A percentile compares a stretch with the other conserved stretches of the same genome.
Conservation (phyloP, 1,140 invertebrate species). For the Leptonema lineaticorne region DNA sequence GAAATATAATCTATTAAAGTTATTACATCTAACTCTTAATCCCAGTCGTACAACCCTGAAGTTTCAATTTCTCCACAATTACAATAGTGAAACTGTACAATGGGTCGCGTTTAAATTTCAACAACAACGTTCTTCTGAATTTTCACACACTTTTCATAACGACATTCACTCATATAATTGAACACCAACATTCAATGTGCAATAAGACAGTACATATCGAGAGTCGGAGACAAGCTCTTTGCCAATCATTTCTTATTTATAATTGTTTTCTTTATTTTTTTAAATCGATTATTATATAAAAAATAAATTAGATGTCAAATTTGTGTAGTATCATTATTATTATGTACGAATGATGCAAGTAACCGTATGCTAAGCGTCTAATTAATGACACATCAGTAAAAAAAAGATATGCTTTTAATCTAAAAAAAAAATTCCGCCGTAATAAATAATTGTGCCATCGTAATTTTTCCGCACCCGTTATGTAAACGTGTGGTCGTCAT, state of each 20-base stretch:
- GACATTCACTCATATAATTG: not conserved
- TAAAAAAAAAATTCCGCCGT: not conserved
- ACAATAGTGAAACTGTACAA: not conserved
- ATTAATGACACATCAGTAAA: conserved; percentile 1
- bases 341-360: not conserved
- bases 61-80: not conserved
- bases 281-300: too few relatives aligned
- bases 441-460: not conserved
- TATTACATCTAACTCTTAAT: too few relatives aligned
- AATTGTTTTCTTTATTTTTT: not conserved
- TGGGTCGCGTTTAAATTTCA: not conserved
- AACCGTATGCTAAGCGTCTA: not conserved
- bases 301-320: not conserved
- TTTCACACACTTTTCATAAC: conserved; percentile 17
- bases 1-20: too few relatives aligned
- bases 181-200: not conserved
- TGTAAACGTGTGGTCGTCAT: too few relatives aligned
- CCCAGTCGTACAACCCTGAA: too few relatives aligned
- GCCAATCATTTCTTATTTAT: not conserved
- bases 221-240: not conserved
- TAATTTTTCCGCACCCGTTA: not conserved
- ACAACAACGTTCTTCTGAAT: not conserved
- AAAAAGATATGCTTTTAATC: not conserved
- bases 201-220: too few relatives aligned
- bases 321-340: not conserved